Base-by-base conservation (phyloP, 2,888 invertebrate genomes). In the Ferrisia virgata region DNA sequence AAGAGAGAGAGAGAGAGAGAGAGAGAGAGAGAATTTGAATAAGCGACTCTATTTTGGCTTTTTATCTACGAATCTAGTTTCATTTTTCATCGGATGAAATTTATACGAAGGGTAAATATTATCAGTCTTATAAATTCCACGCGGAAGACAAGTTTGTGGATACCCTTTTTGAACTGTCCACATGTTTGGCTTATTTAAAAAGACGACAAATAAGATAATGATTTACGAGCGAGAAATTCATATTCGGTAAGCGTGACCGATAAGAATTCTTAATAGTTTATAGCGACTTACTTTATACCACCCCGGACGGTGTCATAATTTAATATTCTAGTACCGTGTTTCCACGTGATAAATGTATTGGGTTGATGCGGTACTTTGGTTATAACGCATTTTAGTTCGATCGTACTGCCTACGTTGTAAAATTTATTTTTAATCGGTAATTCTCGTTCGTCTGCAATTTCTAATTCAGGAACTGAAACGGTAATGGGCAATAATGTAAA, bases 381-480 rank as follows among this genome's bases (percentile, higher is more conserved):
- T 82, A 95, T 93, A 86, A 94, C 92, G 88, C 95, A 95, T 87
- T 94, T 92, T 85, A 95, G 90, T 88, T 95, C 95, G 87, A 95
- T 94, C 86, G 94, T 94, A 86, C 94, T 94, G 40, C 94, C 94
- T 86, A 93, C 93, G 88, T 94, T 94, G 90, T 94, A 94, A 89
- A 94, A 94, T 89, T 94, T 94, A 89, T 94, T 94, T 86, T 92
- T 92, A 0, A 94, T 92, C 53, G 93, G 91, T 40, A 93, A 91
- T 18, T 94, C 94, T 86, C 94, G 91, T 87, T 94, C 94, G 88
- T 95, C 95, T 78, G 94, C 92, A 87, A 95, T 94, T 88, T 94
- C 93, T 87, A 95, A 93, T 88, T 92, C 93, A 87, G 95, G 95
- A 88, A 94, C 95, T 95, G 91, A 18, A 80, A 11, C 43, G 43